Conservation (phyloP, 2,113 vertebrate genomes). For the Daubentonia madagascariensis region DNA sequence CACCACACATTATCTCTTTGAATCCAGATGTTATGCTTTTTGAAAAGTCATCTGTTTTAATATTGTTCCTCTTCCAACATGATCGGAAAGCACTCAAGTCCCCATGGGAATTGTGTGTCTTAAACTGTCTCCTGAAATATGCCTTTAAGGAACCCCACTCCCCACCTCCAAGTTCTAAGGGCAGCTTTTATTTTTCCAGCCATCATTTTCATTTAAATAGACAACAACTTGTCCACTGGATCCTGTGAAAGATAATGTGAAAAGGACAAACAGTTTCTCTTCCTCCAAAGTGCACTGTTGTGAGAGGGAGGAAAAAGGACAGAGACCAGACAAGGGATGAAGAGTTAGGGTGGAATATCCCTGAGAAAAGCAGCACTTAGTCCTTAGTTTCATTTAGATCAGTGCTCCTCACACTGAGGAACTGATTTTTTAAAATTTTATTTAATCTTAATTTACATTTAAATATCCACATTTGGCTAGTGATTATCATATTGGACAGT, state of each 20-base stretch:
- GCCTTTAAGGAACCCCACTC: background rate
- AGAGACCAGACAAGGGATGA: background rate
- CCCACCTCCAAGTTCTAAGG: background rate
- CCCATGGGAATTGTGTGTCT: background rate
- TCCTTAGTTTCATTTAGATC: background rate
- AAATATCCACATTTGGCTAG: background rate
- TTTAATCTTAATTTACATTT: conserved; percentile 19
- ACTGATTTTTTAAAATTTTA: background rate
- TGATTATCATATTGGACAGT: background rate
- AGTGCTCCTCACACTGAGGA: background rate
- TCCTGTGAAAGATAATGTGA: background rate
- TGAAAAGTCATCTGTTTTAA: background rate
- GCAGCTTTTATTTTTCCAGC: background rate
- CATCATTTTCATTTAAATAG: background rate
- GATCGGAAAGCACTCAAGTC: background rate
- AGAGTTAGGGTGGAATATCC: no score
- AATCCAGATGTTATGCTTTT: background rate
- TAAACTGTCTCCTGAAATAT: background rate
- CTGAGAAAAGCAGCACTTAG: background rate
- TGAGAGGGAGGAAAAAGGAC: background rate
- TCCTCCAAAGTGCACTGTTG: background rate
- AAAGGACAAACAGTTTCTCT: background rate
- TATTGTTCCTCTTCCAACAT: background rate
- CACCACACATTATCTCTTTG: background rate
- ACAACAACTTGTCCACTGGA: background rate